phyloP scores from a whole-genome alignment of 2,888 invertebrate species.

The Oxyscelio sp. region DNA sequence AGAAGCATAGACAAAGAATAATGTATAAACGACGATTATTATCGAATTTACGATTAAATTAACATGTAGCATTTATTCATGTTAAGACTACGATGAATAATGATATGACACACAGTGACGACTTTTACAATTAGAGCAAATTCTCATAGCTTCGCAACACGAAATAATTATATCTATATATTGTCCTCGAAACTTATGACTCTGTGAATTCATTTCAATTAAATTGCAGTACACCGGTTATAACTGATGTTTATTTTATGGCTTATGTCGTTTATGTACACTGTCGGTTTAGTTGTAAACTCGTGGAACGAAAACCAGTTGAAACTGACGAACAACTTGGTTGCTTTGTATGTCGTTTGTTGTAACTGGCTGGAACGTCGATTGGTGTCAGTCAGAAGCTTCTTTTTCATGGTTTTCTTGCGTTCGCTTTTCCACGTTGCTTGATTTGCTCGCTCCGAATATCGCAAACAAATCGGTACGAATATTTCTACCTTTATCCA shows the following conservation, averaged over 20 bases:
- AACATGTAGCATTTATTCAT: slow-evolving; percentile 51
- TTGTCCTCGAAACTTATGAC: slow-evolving; percentile 75
- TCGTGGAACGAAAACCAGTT: slow-evolving; percentile 54
- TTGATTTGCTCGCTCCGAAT: not conserved
- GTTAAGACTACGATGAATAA: slow-evolving; percentile 39
- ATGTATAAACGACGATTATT: slow-evolving; percentile 65
- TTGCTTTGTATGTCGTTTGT: not conserved
- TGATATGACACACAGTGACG: slow-evolving; percentile 34
- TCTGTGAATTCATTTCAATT: slow-evolving; percentile 86
- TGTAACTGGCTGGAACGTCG: slow-evolving; percentile 9
- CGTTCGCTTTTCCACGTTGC: not conserved
- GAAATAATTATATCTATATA: slow-evolving; percentile 43
- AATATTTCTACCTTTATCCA: slow-evolving; percentile 51
- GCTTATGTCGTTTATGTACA: slow-evolving; percentile 32
- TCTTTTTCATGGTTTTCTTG: not conserved
- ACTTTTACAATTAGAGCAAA: slow-evolving; percentile 28
- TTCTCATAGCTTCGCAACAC: slow-evolving; percentile 61
- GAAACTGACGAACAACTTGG: slow-evolving; percentile 25
- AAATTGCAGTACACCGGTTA: slow-evolving; percentile 83
- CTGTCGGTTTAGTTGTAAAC: slow-evolving; percentile 27
- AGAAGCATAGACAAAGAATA: slow-evolving; percentile 28
- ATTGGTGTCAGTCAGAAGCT: slow-evolving; percentile 1
- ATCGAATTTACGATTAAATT: slow-evolving; percentile 59
- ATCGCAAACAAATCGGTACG: not conserved
- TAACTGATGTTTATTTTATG: slow-evolving; percentile 32